Evolutionary conservation across 2,113 vertebrate genomes (phyloP).

Genomic region (Hemiscyllium ocellatum): DNA sequence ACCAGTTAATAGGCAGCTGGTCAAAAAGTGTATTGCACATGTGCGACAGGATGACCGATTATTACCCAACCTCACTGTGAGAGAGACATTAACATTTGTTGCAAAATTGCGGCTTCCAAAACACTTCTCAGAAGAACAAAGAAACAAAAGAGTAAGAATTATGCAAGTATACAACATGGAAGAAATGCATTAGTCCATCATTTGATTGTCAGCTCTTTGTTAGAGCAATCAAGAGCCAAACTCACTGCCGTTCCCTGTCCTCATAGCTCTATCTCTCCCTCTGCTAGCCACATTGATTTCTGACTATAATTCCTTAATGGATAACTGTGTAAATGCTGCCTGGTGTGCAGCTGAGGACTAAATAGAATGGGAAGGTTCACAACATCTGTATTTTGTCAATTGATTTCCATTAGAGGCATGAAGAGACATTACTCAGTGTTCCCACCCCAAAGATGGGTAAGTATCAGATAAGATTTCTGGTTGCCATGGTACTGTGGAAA

Average conservation of each 20-base stretch:
- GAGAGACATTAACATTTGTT: conserved; percentile 78
- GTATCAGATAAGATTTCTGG: background rate
- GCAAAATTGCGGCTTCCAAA: conserved; percentile 82
- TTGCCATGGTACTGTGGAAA: background rate
- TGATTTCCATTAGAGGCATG: background rate
- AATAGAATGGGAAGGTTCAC: background rate
- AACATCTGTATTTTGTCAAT: background rate
- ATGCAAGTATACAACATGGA: conserved; percentile 43
- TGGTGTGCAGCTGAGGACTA: background rate
- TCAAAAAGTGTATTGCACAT: conserved; percentile 78
- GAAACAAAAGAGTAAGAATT: conserved; percentile 75
- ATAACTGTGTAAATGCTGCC: background rate
- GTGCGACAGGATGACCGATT: conserved; percentile 85
- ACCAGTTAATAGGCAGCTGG: conserved; percentile 67
- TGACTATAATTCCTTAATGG: background rate
- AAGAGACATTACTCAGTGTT: background rate
- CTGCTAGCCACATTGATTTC: conserved; percentile 41
- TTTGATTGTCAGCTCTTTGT: background rate
- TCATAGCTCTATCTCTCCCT: background rate
- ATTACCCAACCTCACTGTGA: conserved; percentile 82
- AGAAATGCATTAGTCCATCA: background rate
- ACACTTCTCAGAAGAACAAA: conserved; percentile 74
- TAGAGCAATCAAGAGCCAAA: background rate
- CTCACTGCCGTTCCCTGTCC: background rate
- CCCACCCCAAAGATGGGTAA: background rate